These are phyloP conservation scores for Leiothrix lutea DNA, from an alignment of 2,113 vertebrate genomes.

Conservation along the genomic window DNA sequence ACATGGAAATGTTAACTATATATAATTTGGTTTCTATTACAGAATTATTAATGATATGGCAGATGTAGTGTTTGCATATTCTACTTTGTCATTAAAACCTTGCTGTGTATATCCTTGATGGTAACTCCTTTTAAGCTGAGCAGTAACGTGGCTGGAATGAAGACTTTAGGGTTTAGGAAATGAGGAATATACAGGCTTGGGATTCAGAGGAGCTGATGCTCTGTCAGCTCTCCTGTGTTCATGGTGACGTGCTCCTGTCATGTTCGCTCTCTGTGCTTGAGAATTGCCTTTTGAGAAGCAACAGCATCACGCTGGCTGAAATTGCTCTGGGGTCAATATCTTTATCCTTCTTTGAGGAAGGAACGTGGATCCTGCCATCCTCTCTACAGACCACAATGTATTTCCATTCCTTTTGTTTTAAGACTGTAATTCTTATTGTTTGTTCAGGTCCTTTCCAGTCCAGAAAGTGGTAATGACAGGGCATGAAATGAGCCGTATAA, in stretches of 20 bases:
- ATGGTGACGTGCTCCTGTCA: not conserved
- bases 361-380: not conserved
- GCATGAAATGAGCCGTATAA: not conserved
- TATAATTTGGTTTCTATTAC: not conserved
- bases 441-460: not conserved
- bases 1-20: not conserved
- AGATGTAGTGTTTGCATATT: not conserved
- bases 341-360: not conserved
- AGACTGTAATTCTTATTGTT: not conserved
- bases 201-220: not conserved
- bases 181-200: not conserved
- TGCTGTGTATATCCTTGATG: not conserved
- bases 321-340: not conserved
- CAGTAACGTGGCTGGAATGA: not conserved
- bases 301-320: not conserved
- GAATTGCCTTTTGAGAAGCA: conserved; percentile 22
- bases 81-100: not conserved
- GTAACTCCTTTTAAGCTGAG: not conserved
- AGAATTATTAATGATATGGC: not conserved
- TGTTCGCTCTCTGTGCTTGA: not conserved
- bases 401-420: not conserved
- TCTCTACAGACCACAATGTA: rapidly evolving
- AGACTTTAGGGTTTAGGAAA: not conserved
- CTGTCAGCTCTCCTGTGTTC: not conserved
- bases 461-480: not conserved